A percentile compares a stretch with the other conserved stretches of the same genome.
phyloP scores from a whole-genome alignment of 2,888 invertebrate species.

The Xanthia togata region DNA sequence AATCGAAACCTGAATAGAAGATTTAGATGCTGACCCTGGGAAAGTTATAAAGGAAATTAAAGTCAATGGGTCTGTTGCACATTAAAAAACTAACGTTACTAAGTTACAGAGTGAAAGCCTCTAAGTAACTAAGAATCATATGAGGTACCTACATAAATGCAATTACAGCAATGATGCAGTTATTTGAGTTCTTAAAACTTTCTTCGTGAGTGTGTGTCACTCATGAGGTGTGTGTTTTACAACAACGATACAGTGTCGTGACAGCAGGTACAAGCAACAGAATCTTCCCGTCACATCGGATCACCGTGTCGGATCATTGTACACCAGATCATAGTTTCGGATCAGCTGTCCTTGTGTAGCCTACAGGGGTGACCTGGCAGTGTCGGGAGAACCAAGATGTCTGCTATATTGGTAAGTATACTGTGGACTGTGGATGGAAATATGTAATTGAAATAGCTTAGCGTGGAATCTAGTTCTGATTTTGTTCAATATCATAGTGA shows the following conservation, averaged over 20 bases:
- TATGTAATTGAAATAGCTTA: not conserved
- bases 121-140: not conserved
- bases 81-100: not conserved
- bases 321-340: not conserved
- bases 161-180: not conserved
- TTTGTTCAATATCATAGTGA: no score
- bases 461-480: not conserved
- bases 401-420: not conserved
- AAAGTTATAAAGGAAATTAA: not conserved
- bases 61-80: not conserved
- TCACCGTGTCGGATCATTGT: not conserved
- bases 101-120: not conserved
- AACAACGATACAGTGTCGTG: not conserved
- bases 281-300: not conserved
- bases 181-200: not conserved
- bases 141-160: no score
- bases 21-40: not conserved
- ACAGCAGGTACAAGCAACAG: not conserved
- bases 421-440: not conserved
- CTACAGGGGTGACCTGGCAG: not conserved
- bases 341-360: constrained; percentile 8
- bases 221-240: constrained; percentile 2
- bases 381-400: not conserved
- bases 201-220: no score
- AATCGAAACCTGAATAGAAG: no score